These are phyloP conservation scores for Deroplatys truncata DNA, from an alignment of 2,888 invertebrate species.

Conservation along the genomic window DNA sequence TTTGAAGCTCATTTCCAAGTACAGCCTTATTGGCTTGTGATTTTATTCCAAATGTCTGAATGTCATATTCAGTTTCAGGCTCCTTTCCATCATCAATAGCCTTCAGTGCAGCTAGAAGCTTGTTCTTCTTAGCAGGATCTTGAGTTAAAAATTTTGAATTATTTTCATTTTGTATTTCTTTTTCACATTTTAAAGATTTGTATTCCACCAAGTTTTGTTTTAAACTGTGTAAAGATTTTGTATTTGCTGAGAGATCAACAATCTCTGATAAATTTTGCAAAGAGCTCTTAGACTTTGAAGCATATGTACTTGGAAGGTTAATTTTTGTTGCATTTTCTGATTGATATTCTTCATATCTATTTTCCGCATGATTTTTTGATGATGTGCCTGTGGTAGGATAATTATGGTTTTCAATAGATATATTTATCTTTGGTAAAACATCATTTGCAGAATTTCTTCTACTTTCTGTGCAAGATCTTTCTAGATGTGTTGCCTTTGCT, in stretches of 20 bases:
- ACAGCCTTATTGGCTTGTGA: background rate
- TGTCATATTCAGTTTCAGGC: background rate
- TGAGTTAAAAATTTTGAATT: constrained; percentile 34
- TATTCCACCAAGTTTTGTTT: background rate
- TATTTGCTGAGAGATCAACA: background rate
- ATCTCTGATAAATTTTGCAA: background rate
- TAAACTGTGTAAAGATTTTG: background rate
- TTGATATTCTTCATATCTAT: background rate
- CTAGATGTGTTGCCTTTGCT: background rate
- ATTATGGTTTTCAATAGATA: background rate
- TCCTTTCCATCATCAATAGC: constrained; percentile 50
- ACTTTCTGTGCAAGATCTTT: background rate
- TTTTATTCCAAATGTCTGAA: background rate
- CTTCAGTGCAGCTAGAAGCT: constrained; percentile 58
- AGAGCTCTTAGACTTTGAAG: background rate
- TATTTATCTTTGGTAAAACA: background rate
- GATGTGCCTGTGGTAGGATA: background rate
- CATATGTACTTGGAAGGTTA: background rate
- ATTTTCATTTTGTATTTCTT: background rate
- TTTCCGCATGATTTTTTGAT: background rate
- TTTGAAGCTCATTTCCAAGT: background rate
- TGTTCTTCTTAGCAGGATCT: constrained; percentile 47
- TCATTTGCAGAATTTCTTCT: background rate
- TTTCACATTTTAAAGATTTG: background rate
- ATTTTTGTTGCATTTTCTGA: background rate